phyloP scores from a whole-genome alignment of 2,888 invertebrate species.

The Oscheius onirici region DNA sequence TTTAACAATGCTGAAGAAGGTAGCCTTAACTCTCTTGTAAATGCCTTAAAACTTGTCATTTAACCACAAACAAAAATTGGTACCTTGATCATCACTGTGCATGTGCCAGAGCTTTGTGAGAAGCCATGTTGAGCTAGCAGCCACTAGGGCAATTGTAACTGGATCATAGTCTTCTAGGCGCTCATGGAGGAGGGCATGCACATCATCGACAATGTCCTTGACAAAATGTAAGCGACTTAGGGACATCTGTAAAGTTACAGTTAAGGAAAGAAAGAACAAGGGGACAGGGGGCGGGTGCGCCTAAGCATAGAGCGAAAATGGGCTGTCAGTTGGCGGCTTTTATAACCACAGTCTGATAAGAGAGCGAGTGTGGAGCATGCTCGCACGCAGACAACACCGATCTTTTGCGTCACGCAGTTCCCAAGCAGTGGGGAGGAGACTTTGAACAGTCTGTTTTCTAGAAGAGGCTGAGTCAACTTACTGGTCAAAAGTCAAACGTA shows the following conservation, averaged over 20 bases:
- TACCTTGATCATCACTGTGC: slow-evolving; percentile 50
- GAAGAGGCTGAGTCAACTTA: too few species aligned
- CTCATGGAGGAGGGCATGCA: background rate
- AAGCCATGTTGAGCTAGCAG: slow-evolving; percentile 32
- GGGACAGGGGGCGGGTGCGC: slow-evolving; percentile 21
- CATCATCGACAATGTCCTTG: background rate
- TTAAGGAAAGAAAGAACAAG: background rate
- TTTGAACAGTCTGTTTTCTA: too few species aligned
- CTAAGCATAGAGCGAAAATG: slow-evolving; percentile 14
- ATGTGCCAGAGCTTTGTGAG: slow-evolving; percentile 40
- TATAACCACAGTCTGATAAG: slow-evolving; percentile 8
- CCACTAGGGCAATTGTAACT: slow-evolving; percentile 29
- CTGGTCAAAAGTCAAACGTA: too few species aligned
- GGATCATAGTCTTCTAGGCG: slow-evolving; percentile 34
- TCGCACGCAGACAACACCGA: slow-evolving; percentile 9
- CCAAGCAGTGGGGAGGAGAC: background rate
- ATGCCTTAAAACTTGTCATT: slow-evolving; percentile 14
- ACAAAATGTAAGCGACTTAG: slow-evolving; percentile 4
- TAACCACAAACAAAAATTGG: background rate
- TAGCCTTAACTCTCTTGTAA: background rate
- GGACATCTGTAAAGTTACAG: slow-evolving; percentile 2
- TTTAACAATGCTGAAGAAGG: slow-evolving; percentile 23
- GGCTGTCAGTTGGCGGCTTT: slow-evolving; percentile 16
- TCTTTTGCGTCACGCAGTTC: slow-evolving; percentile 13
- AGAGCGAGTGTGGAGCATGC: slow-evolving; percentile 1